phyloP scores from a whole-genome alignment of 1,140 invertebrate species.

The Druon quercuslanigerum region DNA sequence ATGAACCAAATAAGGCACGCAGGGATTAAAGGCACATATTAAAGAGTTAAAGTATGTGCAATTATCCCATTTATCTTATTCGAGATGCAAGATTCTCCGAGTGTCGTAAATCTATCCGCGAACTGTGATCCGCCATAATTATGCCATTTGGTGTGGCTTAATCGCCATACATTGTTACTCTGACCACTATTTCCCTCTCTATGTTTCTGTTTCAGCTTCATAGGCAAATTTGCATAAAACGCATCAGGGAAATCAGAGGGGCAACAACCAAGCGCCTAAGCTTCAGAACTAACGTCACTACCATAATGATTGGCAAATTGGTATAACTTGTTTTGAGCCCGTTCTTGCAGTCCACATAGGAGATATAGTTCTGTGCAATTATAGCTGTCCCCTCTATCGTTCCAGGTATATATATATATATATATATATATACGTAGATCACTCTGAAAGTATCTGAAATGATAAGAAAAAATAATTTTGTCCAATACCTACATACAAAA shows the following conservation, averaged over 20 bases:
- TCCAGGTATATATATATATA: neutral
- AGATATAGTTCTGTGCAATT: neutral
- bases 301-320: conserved; percentile 72
- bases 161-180: conserved; percentile 53
- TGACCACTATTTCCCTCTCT: conserved; percentile 39
- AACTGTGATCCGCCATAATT: conserved; percentile 60
- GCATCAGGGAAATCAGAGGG: conserved; percentile 39
- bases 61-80: conserved; percentile 50
- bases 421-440: too few relatives aligned
- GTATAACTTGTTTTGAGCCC: conserved; percentile 62
- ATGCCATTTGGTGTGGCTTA: conserved; percentile 63
- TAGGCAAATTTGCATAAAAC: conserved; percentile 62
- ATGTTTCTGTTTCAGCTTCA: conserved; percentile 35
- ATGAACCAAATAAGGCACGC: too few relatives aligned
- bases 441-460: too few relatives aligned
- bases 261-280: conserved; percentile 46
- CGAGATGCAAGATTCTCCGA: conserved; percentile 48
- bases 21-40: neutral
- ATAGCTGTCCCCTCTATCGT: neutral
- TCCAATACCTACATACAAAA: too few relatives aligned
- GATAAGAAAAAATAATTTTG: too few relatives aligned
- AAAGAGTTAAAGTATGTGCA: neutral
- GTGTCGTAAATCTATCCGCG: conserved; percentile 64
- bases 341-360: neutral
- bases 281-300: conserved; percentile 73